Conservation (phyloP, 2,888 invertebrate species). For the Tricholauxania praeusta region DNA sequence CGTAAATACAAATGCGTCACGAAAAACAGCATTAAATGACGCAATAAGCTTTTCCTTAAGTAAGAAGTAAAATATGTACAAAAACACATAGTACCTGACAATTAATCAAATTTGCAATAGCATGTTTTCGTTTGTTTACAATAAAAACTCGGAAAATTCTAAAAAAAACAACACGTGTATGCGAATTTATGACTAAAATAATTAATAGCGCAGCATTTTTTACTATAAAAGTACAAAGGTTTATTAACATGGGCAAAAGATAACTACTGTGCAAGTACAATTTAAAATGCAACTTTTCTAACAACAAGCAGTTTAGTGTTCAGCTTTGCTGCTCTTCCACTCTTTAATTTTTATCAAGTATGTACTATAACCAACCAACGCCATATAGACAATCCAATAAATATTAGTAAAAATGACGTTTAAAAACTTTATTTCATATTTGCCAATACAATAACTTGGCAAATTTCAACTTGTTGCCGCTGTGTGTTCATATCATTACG, state of each 20-base stretch:
- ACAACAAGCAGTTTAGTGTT: too few relatives aligned
- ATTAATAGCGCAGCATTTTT: too few relatives aligned
- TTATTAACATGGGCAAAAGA: too few relatives aligned
- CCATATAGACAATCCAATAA: too few relatives aligned
- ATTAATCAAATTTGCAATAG: not conserved
- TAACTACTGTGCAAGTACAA: too few relatives aligned
- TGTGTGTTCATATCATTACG: not conserved
- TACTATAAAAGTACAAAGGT: too few relatives aligned
- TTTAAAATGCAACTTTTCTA: too few relatives aligned
- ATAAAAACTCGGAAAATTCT: not conserved
- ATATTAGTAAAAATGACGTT: too few relatives aligned
- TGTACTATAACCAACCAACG: too few relatives aligned
- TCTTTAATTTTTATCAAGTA: too few relatives aligned
- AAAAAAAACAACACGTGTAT: not conserved
- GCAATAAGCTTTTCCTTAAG: not conserved
- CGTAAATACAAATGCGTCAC: not conserved
- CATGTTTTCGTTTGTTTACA: constrained; percentile 3
- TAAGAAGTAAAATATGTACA: not conserved
- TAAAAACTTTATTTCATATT: too few relatives aligned
- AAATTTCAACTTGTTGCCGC: constrained; percentile 32
- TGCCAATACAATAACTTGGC: constrained; percentile 15
- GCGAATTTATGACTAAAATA: not conserved
- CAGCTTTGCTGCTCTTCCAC: too few relatives aligned
- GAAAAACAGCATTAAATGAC: not conserved
- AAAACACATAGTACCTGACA: not conserved